These are phyloP conservation scores for Megaceryle maxima DNA, from an alignment of 2,113 vertebrate species.

Conservation along the genomic window DNA sequence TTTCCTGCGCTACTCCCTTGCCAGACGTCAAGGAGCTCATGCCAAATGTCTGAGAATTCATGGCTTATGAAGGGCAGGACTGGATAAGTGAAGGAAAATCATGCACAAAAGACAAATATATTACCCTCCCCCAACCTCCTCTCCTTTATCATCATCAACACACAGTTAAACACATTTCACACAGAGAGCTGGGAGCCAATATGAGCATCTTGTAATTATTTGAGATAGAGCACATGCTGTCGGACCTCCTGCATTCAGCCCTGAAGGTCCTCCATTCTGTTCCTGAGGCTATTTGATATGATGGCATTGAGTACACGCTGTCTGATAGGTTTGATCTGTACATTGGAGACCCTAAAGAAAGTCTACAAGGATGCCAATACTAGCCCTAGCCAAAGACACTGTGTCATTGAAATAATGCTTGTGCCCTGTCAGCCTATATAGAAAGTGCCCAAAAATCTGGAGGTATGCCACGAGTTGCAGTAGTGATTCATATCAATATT, in stretches of 20 bases:
- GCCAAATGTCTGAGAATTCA: conserved; percentile 40
- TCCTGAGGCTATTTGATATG: not conserved
- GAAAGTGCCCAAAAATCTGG: not conserved
- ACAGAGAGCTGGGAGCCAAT: not conserved
- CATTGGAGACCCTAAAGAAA: not conserved
- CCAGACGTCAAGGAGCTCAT: not conserved
- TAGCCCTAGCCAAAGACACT: not conserved
- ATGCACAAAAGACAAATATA: conserved; percentile 1
- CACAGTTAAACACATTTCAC: not conserved
- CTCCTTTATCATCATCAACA: conserved; percentile 12
- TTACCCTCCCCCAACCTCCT: not conserved
- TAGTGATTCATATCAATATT: not conserved
- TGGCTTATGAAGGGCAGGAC: conserved; percentile 7
- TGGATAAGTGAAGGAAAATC: not conserved
- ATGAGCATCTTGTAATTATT: not conserved
- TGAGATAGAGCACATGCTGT: not conserved
- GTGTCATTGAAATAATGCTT: not conserved
- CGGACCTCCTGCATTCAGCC: not conserved
- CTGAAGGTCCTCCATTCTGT: not conserved
- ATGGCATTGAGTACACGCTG: not conserved
- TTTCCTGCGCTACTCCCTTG: conserved; percentile 14
- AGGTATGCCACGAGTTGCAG: not conserved
- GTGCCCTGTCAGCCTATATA: not conserved
- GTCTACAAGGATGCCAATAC: not conserved
- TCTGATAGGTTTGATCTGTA: not conserved